phyloP scores from a whole-genome alignment of 2,888 invertebrate genomes.

The Pristionchus arcanus region DNA sequence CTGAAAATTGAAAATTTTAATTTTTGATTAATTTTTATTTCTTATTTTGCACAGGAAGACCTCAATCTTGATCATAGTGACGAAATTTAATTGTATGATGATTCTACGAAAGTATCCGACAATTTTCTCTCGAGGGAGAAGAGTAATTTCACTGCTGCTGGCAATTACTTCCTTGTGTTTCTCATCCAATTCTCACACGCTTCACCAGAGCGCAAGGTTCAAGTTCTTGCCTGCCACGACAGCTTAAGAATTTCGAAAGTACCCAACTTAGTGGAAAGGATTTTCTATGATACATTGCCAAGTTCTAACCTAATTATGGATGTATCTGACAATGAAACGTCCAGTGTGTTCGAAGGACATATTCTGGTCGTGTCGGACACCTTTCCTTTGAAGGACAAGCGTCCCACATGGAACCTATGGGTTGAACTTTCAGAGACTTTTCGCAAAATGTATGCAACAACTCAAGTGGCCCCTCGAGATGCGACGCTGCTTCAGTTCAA shows the following conservation, averaged over 20 bases:
- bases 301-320: neutral
- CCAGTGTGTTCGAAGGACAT: neutral
- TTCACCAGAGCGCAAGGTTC: neutral
- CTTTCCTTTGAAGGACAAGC: too few relatives aligned
- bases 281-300: too few relatives aligned
- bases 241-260: neutral
- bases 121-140: neutral
- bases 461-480: neutral
- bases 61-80: neutral
- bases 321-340: neutral
- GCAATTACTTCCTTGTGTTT: slow-evolving; percentile 30
- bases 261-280: too few relatives aligned
- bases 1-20: slow-evolving; percentile 2
- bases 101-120: neutral
- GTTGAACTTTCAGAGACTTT: neutral
- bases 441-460: neutral
- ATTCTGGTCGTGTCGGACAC: neutral
- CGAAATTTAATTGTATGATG: too few relatives aligned
- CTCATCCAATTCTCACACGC: neutral
- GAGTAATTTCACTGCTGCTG: neutral
- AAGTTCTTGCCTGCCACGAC: neutral
- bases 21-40: neutral
- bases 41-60: neutral
- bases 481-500: neutral
- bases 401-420: too few relatives aligned